Evolutionary conservation across 2,113 vertebrate genomes (phyloP), one percentile per base, ranked within the genome.

Genomic region (Vulpes vulpes): DNA sequence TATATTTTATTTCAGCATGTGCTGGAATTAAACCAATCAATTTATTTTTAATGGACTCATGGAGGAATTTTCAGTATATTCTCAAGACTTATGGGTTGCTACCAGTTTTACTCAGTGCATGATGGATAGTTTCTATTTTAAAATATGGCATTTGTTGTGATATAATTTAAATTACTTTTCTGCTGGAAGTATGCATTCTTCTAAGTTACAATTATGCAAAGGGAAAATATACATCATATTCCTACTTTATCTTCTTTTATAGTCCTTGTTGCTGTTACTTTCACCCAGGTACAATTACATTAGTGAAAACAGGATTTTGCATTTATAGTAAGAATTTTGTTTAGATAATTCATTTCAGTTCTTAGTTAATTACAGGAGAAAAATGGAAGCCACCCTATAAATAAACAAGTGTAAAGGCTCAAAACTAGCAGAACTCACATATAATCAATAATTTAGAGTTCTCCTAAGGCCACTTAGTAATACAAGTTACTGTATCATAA

Each of bases 151-250:
- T 98, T 98, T 98, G 98, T 99, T 99, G 98, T 98, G 98, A 98
- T 99, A 98, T 97, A 98, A 98, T 98, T 98, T 99, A 99, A 99
- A 99, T 99, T 98, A 99, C 98, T 98, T 99, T 98, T 98, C 97
- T 98, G 98, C 98, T 53, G 22, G 73, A 73, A 98, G 97, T 98
- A 98, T 98, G 97, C 96, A 60, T 98, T 98, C 97, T 98, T 98
- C 94, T 97, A 98, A 98, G 98, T 98, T 98, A 98, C 98, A 98
- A 98, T 98, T 98, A 98, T 98, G 98, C 95, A 93, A 95, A 76
- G 92, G 93, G 97, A 98, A 99, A 99, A 98, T 98, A 98, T 98
- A 98, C 97, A 99, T 98, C 98, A 98, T 97, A 98, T 95, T 97
- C 94, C 97, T 97, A 95, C 97, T 99, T 98, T 98, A 98, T 98